These are phyloP conservation scores for Zaprionus lineosus DNA, from an alignment of 2,888 invertebrate genomes.

Conservation along the genomic window DNA sequence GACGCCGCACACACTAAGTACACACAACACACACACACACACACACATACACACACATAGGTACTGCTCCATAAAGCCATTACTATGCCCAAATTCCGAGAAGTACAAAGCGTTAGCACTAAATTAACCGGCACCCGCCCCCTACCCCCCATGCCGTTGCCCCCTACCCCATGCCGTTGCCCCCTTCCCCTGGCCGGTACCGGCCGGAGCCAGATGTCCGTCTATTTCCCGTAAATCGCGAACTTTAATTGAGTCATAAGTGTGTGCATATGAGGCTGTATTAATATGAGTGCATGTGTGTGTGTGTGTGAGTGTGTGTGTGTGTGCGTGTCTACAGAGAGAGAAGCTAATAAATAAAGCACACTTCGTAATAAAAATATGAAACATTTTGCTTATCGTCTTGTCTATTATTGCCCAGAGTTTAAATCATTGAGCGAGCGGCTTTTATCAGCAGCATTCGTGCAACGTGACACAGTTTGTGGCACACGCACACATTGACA, in stretches of 20 bases:
- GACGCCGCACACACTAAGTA: constrained; percentile 2
- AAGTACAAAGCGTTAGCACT: constrained; percentile 52
- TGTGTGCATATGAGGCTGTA: neutral
- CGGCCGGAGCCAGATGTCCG: no score
- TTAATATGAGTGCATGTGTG: no score
- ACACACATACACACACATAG: neutral
- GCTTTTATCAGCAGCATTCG: constrained; percentile 43
- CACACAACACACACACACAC: constrained; percentile 6
- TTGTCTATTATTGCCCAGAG: constrained; percentile 26
- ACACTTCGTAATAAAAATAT: neutral
- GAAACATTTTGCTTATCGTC: constrained; percentile 35
- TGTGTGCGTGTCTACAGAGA: no score
- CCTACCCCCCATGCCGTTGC: neutral
- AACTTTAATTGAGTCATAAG: constrained; percentile 51
- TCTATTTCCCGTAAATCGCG: constrained; percentile 44
- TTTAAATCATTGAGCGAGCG: constrained; percentile 47
- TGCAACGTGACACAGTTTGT: constrained; percentile 52
- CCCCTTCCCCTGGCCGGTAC: neutral
- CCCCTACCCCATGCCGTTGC: neutral
- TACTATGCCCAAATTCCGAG: constrained; percentile 69
- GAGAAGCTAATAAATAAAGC: neutral
- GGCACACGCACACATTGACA: constrained; percentile 54
- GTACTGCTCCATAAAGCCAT: constrained; percentile 62
- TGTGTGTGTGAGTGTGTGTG: no score
- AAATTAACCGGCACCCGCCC: constrained; percentile 50